These are phyloP conservation scores for Apoderus coryli DNA, from an alignment of 2,888 invertebrate species.

Conservation along the genomic window DNA sequence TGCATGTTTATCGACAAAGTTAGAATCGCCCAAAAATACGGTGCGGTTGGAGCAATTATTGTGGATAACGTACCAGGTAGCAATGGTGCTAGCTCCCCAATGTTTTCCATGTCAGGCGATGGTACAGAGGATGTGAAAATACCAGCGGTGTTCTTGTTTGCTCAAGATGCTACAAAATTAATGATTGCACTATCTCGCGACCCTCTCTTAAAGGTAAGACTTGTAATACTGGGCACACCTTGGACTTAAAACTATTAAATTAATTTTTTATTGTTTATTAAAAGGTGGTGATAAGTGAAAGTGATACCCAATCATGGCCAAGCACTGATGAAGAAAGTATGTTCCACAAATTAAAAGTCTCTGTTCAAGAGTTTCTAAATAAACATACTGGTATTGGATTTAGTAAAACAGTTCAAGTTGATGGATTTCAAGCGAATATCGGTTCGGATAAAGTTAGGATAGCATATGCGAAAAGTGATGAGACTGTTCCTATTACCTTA, in stretches of 20 bases:
- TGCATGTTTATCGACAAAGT: slow-evolving; percentile 97
- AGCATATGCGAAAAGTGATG: slow-evolving; percentile 17
- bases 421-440: slow-evolving; percentile 28
- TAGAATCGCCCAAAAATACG: slow-evolving; percentile 63
- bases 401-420: slow-evolving; percentile 26
- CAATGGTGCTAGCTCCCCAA: slow-evolving; percentile 57
- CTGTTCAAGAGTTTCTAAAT: slow-evolving; percentile 32
- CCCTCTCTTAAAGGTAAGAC: slow-evolving; percentile 39
- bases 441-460: slow-evolving; percentile 28
- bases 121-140: slow-evolving; percentile 74
- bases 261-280: too few relatives aligned
- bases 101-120: slow-evolving; percentile 97
- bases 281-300: too few relatives aligned
- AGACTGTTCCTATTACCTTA: not conserved
- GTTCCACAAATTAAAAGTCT: slow-evolving; percentile 32
- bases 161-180: slow-evolving; percentile 58
- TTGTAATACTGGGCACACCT: slow-evolving; percentile 32
- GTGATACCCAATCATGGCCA: too few relatives aligned
- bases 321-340: slow-evolving; percentile 34
- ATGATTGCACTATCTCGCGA: slow-evolving; percentile 41
- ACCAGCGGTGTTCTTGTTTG: slow-evolving; percentile 83
- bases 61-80: slow-evolving; percentile 68
- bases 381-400: slow-evolving; percentile 31
- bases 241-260: too few relatives aligned
- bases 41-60: slow-evolving; percentile 75